Evolutionary conservation across 2,888 invertebrate genomes (phyloP).

Genomic region (Lordiphosa fenestrarum): DNA sequence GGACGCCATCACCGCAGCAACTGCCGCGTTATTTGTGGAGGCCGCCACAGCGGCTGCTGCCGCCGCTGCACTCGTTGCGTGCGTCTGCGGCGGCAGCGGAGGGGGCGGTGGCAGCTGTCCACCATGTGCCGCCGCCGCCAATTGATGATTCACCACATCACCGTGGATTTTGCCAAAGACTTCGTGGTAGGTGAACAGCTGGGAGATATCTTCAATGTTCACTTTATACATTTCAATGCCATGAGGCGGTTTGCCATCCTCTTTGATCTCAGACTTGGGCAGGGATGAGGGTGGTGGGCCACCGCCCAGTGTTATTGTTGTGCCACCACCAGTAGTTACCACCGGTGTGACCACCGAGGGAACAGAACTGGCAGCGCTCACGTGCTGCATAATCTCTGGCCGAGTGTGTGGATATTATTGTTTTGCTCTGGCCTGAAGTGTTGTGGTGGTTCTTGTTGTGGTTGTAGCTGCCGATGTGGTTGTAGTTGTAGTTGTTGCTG

Average conservation of each 20-base stretch:
- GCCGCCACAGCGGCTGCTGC: slow-evolving; percentile 72
- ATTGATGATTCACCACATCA: slow-evolving; percentile 81
- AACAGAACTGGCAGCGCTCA: slow-evolving; percentile 70
- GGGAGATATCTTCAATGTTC: slow-evolving; percentile 92
- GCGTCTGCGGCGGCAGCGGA: slow-evolving; percentile 59
- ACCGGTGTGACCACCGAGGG: slow-evolving; percentile 68
- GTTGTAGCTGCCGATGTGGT: slow-evolving; percentile 4
- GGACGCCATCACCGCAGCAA: slow-evolving; percentile 45
- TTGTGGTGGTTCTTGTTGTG: slow-evolving; percentile 25
- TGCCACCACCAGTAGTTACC: slow-evolving; percentile 78
- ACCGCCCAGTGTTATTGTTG: slow-evolving; percentile 71
- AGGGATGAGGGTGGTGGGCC: slow-evolving; percentile 44
- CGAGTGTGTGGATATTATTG: slow-evolving; percentile 8
- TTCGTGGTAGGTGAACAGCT: slow-evolving; percentile 91
- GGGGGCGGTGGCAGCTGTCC: slow-evolving; percentile 68
- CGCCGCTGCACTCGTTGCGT: slow-evolving; percentile 69
- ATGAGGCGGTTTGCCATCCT: slow-evolving; percentile 81
- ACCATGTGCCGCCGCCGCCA: slow-evolving; percentile 81
- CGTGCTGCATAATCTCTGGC: slow-evolving; percentile 66
- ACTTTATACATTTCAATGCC: slow-evolving; percentile 88
- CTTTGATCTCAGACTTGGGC: slow-evolving; percentile 69
- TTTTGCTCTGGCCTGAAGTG: slow-evolving; percentile 32
- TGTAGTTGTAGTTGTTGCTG: slow-evolving; percentile 32
- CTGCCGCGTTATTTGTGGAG: slow-evolving; percentile 67
- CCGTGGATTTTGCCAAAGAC: slow-evolving; percentile 87